Evolutionary conservation across 2,888 invertebrate species (phyloP).

Genomic region (Dasysyrphus albostriatus): DNA sequence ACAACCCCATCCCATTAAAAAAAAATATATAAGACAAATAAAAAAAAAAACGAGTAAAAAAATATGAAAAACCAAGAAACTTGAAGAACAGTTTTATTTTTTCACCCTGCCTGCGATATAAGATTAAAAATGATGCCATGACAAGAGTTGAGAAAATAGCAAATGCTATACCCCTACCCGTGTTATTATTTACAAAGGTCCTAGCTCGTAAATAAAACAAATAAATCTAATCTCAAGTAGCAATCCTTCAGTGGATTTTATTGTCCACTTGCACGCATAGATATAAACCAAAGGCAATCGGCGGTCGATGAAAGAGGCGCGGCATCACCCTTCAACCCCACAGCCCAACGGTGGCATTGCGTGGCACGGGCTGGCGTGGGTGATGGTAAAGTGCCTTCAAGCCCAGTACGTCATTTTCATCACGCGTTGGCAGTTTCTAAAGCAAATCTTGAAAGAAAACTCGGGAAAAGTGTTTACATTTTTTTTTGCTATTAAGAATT

Average conservation of each 20-base stretch:
- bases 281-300: not conserved
- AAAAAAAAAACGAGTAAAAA: not conserved
- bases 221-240: slow-evolving; percentile 69
- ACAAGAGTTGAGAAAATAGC: slow-evolving; percentile 28
- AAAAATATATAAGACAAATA: not conserved
- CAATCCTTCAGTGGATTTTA: slow-evolving; percentile 68
- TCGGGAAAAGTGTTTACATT: not conserved
- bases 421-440: slow-evolving; percentile 20
- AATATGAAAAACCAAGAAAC: slow-evolving; percentile 41
- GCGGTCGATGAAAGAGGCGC: no score
- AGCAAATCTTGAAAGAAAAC: slow-evolving; percentile 7
- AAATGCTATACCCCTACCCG: not conserved
- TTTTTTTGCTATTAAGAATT: not conserved
- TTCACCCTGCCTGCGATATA: slow-evolving; percentile 5
- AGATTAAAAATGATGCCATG: slow-evolving; percentile 15
- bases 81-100: not conserved
- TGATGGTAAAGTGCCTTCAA: slow-evolving; percentile 13
- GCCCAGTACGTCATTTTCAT: not conserved
- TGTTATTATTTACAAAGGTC: slow-evolving; percentile 9
- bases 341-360: no score
- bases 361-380: not conserved
- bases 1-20: not conserved
- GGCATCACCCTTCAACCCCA: no score
- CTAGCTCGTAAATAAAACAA: slow-evolving; percentile 50
- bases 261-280: slow-evolving; percentile 51